Percentiles rank a stretch among this genome's conserved stretches.
Evolutionary conservation across 2,797 vertebrate species (phyloP).

Genomic region (Lerista edwardsae): DNA sequence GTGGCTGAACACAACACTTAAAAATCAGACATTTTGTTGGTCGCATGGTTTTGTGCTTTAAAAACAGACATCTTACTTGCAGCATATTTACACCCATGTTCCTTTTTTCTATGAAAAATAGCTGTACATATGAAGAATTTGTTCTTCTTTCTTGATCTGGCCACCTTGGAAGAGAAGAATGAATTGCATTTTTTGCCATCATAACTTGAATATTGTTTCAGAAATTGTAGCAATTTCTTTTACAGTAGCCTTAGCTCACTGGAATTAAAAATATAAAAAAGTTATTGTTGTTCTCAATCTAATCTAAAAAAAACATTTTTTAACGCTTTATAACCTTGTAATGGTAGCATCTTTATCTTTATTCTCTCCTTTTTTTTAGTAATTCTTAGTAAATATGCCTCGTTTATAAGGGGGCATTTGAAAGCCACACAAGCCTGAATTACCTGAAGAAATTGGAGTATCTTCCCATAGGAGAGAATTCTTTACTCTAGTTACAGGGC

Average conservation of each 20-base stretch:
- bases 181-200: background rate
- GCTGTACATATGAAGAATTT: background rate
- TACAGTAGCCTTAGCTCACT: background rate
- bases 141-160: background rate
- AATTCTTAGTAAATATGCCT: background rate
- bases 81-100: background rate
- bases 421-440: background rate
- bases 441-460: background rate
- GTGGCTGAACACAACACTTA: background rate
- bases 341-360: background rate
- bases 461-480: background rate
- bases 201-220: background rate
- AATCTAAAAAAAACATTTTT: background rate
- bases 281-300: background rate
- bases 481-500: background rate
- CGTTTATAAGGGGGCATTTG: background rate
- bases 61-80: background rate
- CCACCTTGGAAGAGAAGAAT: background rate
- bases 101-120: background rate
- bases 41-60: background rate
- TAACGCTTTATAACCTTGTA: background rate
- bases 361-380: background rate
- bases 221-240: background rate
- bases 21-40: background rate
- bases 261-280: background rate